Base-by-base conservation (phyloP, 92 coral and sea anemone genomes). In the Heteractis magnifica region DNA sequence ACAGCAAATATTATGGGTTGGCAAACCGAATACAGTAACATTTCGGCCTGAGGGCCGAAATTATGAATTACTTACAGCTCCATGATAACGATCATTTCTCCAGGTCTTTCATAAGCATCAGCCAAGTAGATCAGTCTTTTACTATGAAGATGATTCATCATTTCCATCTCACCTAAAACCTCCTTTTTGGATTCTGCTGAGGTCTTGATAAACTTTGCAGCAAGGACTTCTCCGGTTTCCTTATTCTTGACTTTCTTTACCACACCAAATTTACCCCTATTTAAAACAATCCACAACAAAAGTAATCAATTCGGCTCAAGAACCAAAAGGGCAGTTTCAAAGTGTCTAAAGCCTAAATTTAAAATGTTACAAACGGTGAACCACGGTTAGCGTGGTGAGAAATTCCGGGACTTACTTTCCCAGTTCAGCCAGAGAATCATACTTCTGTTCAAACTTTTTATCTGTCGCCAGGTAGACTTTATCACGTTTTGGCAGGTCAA, bases 101-200 rank as follows among this genome's bases (percentile, higher is more conserved):
- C 95, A 0, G 99, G 99, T 84, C 97, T 88, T 78, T 96, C 99
- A 81, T 84, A 96, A 3, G 99, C 99, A 76, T 96, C 99, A 56
- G 93, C 94, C 19, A 96, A 90, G 88, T 87, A 96, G 70, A 90
- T 94, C 49, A 96, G 90, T 84, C 99, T 90, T 87, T 89, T 92
- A 77, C 98, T 94, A 82, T 93, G 95, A 71, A 96, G 89, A 83
- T 92, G 81, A 83, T 96, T 96, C 99, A 96, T 96, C 94, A 96
- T 96, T 74, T 86, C 89, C 92, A 96, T 94, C 75, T 96, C 99
- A 64, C 92, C 94, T 79, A 94, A 19, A 3, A 96, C 99, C 65
- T 96, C 99, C 75, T 92, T 95, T 71, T 98, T 87, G 8, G 99
- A 96, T 75, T 94, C 98, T 18, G 93, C 80, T 21, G 99, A 92